Percentiles rank a stretch among this genome's conserved stretches.
Evolutionary conservation across 2,113 vertebrate genomes (phyloP).

Genomic region (Thamnophis sirtalis): DNA sequence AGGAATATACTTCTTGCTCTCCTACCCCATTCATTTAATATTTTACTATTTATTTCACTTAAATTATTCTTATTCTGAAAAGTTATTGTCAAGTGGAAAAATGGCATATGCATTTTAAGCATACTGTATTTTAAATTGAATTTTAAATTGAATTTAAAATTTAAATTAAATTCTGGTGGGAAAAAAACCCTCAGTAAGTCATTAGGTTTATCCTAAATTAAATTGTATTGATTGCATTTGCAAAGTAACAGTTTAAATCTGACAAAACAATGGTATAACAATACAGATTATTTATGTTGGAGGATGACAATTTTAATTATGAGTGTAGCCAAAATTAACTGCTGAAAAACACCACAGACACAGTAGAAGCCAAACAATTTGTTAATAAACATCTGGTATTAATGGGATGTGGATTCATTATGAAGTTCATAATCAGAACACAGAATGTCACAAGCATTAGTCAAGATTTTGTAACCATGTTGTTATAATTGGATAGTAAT

Average conservation of each 20-base stretch:
- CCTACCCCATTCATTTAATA: background rate
- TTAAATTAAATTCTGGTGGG: background rate
- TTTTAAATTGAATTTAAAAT: no score
- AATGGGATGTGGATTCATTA: slow-evolving; percentile 18
- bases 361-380: background rate
- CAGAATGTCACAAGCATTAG: slow-evolving; percentile 12
- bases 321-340: background rate
- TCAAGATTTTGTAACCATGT: slow-evolving; percentile 23
- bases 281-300: background rate
- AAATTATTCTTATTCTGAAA: background rate
- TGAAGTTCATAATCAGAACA: slow-evolving; percentile 1
- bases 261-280: background rate
- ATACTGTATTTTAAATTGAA: background rate
- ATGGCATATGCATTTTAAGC: background rate
- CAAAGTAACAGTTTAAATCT: background rate
- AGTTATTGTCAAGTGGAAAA: background rate
- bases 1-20: background rate
- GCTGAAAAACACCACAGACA: background rate
- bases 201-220: background rate
- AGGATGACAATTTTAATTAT: background rate
- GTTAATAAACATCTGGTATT: slow-evolving; percentile 31
- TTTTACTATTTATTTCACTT: background rate
- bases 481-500: slow-evolving; percentile 4
- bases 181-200: background rate
- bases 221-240: background rate